Percentiles rank a stretch among this genome's conserved stretches.
These are phyloP conservation scores for Hirudinaria manillensis DNA, from an alignment of 2,888 invertebrate genomes.

Conservation along the genomic window DNA sequence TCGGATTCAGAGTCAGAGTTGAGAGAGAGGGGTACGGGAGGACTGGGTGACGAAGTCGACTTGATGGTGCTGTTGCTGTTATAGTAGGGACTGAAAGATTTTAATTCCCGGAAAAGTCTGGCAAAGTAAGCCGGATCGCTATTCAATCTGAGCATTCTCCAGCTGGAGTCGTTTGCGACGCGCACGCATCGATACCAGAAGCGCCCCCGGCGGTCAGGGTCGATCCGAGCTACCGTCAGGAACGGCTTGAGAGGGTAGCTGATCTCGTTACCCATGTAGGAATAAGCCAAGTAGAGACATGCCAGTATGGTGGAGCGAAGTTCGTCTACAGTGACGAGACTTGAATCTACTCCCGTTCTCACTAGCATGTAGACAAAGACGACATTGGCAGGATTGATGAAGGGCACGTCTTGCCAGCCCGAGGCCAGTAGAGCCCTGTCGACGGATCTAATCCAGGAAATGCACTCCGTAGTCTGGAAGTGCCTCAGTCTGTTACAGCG, in stretches of 20 bases:
- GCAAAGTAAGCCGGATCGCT: slow-evolving; percentile 97
- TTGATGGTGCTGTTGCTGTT: slow-evolving; percentile 8
- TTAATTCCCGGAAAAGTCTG: slow-evolving; percentile 57
- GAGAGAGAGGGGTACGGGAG: not conserved
- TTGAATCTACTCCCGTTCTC: slow-evolving; percentile 21
- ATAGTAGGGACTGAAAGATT: slow-evolving; percentile 25
- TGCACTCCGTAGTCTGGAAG: slow-evolving; percentile 93
- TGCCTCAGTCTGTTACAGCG: slow-evolving; percentile 78
- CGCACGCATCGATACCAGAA: slow-evolving; percentile 96
- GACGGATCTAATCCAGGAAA: slow-evolving; percentile 96
- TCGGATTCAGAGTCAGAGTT: not conserved
- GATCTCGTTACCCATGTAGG: slow-evolving; percentile 98
- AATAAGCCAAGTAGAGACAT: slow-evolving; percentile 94
- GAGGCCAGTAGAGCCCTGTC: slow-evolving; percentile 78
- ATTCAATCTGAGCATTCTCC: slow-evolving; percentile 93
- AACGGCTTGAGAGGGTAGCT: slow-evolving; percentile 98
- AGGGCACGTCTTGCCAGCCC: slow-evolving; percentile 34
- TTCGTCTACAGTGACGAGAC: slow-evolving; percentile 50
- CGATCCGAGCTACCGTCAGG: slow-evolving; percentile 83
- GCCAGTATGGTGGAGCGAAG: slow-evolving; percentile 68
- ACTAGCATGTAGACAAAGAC: slow-evolving; percentile 33
- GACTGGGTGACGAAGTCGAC: not conserved
- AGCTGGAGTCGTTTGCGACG: slow-evolving; percentile 68
- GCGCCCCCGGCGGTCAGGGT: slow-evolving; percentile 56
- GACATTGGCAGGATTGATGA: slow-evolving; percentile 34